Percentiles rank a stretch among this genome's conserved stretches.
phyloP scores from a whole-genome alignment of 37 sponge, comb jelly and placozoan species.

The Aphrocallistes beatrix region DNA sequence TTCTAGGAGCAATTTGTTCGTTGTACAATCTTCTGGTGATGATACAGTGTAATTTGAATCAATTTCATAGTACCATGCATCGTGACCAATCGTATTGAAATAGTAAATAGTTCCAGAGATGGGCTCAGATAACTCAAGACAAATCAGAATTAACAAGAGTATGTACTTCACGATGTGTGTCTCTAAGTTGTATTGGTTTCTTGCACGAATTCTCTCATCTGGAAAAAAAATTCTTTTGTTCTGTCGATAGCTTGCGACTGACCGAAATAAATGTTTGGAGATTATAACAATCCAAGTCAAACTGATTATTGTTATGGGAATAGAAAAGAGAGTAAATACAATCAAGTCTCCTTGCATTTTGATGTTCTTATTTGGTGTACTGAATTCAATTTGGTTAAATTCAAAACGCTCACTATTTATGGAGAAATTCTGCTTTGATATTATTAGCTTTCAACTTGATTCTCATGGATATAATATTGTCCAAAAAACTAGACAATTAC shows the following conservation, averaged over 20 bases:
- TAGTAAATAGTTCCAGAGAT: background rate
- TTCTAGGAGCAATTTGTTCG: background rate
- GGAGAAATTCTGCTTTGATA: background rate
- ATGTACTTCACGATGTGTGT: background rate
- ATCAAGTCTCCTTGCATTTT: background rate
- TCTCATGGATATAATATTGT: no score
- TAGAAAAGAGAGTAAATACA: background rate
- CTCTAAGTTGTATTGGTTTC: background rate
- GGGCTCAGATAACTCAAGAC: background rate
- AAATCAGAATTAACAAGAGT: background rate
- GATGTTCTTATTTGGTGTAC: background rate
- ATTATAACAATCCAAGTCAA: background rate
- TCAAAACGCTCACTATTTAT: background rate
- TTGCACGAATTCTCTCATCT: background rate
- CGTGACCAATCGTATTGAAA: background rate
- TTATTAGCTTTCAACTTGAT: no score
- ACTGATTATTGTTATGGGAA: background rate
- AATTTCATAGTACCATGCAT: background rate
- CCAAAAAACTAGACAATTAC: no score
- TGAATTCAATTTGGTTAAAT: no score
- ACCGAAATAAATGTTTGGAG: background rate
- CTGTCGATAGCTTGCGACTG: background rate
- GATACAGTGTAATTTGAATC: background rate
- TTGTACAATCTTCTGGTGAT: background rate
- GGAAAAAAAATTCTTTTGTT: background rate